Evolutionary conservation across 2,113 vertebrate genomes (phyloP).

Genomic region (Rhynchomys soricoides): DNA sequence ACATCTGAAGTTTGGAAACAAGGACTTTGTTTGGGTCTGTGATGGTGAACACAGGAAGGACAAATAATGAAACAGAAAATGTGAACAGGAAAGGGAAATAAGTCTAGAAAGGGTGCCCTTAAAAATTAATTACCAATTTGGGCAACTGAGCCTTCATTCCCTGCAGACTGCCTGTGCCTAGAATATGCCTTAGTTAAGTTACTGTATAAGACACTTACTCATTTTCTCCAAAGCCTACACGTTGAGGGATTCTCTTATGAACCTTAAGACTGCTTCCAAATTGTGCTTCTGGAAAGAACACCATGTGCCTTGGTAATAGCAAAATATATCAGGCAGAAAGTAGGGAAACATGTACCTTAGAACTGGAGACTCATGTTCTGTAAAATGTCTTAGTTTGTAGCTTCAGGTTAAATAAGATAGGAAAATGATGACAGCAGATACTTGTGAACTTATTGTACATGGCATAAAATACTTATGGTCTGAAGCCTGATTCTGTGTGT

Average conservation of each 20-base stretch:
- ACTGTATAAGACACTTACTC: neutral
- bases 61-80: neutral
- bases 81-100: neutral
- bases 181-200: neutral
- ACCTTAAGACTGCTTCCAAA: neutral
- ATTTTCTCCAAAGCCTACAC: neutral
- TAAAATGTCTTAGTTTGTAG: neutral
- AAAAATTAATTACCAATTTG: neutral
- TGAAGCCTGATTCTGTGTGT: neutral
- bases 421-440: neutral
- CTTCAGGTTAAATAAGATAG: neutral
- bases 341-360: neutral
- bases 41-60: neutral
- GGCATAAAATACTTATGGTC: neutral
- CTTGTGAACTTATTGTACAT: neutral
- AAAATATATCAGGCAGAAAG: neutral
- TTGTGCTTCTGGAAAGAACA: neutral
- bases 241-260: neutral
- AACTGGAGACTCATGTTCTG: neutral
- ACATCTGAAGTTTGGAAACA: conserved; percentile 2
- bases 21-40: neutral
- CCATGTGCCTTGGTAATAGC: neutral
- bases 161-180: neutral
- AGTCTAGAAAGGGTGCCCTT: neutral
- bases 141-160: neutral